Conservation (phyloP, 2,797 vertebrate genomes). For the Phalloptychus januarius region DNA sequence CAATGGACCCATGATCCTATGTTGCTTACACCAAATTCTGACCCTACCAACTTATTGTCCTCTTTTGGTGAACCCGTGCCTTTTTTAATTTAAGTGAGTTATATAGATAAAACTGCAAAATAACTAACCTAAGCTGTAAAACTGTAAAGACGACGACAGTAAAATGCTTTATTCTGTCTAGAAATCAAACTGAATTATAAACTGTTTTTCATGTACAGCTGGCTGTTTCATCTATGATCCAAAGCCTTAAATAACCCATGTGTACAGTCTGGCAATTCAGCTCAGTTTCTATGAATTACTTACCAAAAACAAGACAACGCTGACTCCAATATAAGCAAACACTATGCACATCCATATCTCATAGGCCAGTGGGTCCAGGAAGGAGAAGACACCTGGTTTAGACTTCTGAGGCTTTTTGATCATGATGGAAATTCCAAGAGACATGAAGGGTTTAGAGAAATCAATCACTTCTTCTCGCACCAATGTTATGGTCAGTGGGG, state of each 20-base stretch:
- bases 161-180: neutral
- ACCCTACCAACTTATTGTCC: neutral
- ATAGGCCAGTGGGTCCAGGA: slow-evolving; percentile 97
- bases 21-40: neutral
- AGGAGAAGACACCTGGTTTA: slow-evolving; percentile 98
- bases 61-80: neutral
- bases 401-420: slow-evolving; percentile 99
- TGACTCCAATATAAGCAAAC: slow-evolving; percentile 99
- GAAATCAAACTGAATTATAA: neutral
- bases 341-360: slow-evolving; percentile 99
- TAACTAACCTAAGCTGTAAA: neutral
- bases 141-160: neutral
- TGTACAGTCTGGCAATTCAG: neutral
- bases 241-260: slow-evolving; percentile 10
- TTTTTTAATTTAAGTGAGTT: too few relatives aligned
- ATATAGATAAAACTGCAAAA: neutral
- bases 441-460: slow-evolving; percentile 99
- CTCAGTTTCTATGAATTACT: slow-evolving; percentile 40
- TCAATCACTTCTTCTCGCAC: slow-evolving; percentile 99
- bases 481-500: slow-evolving; percentile 97
- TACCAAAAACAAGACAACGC: slow-evolving; percentile 97
- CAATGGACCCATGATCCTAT: neutral
- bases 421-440: slow-evolving; percentile 99
- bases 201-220: neutral
- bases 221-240: neutral